Evolutionary conservation across 2,888 invertebrate species (phyloP).

Genomic region (Zaprionus lineosus): DNA sequence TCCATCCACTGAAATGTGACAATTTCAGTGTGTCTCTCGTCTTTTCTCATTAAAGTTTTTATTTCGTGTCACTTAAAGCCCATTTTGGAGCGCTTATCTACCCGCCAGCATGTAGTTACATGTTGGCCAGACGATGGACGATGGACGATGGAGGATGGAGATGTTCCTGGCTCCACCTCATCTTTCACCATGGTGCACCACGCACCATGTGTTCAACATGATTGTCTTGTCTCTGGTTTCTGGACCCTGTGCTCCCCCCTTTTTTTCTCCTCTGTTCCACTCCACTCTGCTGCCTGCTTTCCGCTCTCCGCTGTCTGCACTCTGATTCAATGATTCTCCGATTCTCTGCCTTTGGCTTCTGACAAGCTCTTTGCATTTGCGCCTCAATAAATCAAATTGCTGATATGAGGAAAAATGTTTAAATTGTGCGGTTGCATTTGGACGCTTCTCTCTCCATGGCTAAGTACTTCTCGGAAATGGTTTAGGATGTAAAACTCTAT

Average conservation of each 20-base stretch:
- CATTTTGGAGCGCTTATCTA: slow-evolving; percentile 63
- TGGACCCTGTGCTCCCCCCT: no score
- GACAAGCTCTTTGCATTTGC: slow-evolving; percentile 58
- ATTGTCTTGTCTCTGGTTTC: slow-evolving; percentile 47
- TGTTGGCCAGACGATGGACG: slow-evolving; percentile 23
- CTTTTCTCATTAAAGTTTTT: slow-evolving; percentile 58
- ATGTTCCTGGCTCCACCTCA: background rate
- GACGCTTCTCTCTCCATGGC: slow-evolving; percentile 25
- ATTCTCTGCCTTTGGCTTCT: slow-evolving; percentile 3
- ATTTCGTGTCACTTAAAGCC: slow-evolving; percentile 48
- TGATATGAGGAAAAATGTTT: slow-evolving; percentile 33
- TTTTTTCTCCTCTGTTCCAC: no score
- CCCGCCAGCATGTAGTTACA: slow-evolving; percentile 23
- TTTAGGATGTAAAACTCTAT: slow-evolving; percentile 35
- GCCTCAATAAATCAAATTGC: slow-evolving; percentile 66
- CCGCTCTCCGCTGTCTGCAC: no score
- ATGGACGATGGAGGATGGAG: no score
- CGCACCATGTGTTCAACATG: slow-evolving; percentile 64
- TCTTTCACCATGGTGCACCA: slow-evolving; percentile 39
- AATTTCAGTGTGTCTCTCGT: slow-evolving; percentile 58
- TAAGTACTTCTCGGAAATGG: slow-evolving; percentile 49
- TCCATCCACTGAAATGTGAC: slow-evolving; percentile 58
- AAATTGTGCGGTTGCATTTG: slow-evolving; percentile 1
- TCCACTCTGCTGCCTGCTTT: no score
- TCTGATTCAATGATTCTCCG: background rate